phyloP scores from a whole-genome alignment of 1,140 invertebrate genomes.

The Gonatopus flavifemur region DNA sequence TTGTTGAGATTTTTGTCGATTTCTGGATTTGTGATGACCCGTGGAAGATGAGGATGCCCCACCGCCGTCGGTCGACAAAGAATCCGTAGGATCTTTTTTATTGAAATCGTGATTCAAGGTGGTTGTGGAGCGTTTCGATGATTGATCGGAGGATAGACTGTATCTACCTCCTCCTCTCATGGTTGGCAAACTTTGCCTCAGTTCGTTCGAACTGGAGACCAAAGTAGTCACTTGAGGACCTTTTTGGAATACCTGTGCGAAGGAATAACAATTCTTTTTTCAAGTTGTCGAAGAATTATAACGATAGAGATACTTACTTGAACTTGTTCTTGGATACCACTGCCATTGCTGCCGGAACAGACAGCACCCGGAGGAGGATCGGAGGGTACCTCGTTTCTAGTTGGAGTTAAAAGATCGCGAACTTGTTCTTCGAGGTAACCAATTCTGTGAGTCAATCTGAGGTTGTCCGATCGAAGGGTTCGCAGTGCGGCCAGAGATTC shows the following conservation, averaged over 20 bases:
- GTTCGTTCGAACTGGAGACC: slow-evolving; percentile 48
- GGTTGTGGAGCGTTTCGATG: slow-evolving; percentile 17
- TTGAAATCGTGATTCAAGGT: too few relatives aligned
- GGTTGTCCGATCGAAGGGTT: slow-evolving; percentile 74
- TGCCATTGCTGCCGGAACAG: slow-evolving; percentile 9
- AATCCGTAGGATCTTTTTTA: slow-evolving; percentile 34
- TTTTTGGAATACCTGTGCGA: slow-evolving; percentile 67
- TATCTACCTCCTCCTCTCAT: slow-evolving; percentile 38
- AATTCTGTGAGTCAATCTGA: slow-evolving; percentile 81
- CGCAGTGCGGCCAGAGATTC: slow-evolving; percentile 65
- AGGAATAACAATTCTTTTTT: too few relatives aligned
- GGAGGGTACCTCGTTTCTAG: slow-evolving; percentile 34
- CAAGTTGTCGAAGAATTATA: too few relatives aligned
- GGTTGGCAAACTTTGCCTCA: slow-evolving; percentile 44
- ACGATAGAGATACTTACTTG: slow-evolving; percentile 41
- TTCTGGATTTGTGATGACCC: slow-evolving; percentile 39
- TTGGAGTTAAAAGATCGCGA: slow-evolving; percentile 62
- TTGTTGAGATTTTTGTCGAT: slow-evolving; percentile 33
- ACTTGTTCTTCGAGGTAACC: slow-evolving; percentile 89
- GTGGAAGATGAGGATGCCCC: too few relatives aligned
- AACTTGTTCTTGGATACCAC: slow-evolving; percentile 37
- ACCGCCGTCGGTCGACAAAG: slow-evolving; percentile 37
- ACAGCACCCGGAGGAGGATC: slow-evolving; percentile 22
- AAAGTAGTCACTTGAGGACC: slow-evolving; percentile 62
- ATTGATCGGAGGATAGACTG: slow-evolving; percentile 36